Percentiles rank a stretch among this genome's conserved stretches.
Conservation (phyloP, 2,797 vertebrate genomes). For the Sebastes steindachneri region DNA sequence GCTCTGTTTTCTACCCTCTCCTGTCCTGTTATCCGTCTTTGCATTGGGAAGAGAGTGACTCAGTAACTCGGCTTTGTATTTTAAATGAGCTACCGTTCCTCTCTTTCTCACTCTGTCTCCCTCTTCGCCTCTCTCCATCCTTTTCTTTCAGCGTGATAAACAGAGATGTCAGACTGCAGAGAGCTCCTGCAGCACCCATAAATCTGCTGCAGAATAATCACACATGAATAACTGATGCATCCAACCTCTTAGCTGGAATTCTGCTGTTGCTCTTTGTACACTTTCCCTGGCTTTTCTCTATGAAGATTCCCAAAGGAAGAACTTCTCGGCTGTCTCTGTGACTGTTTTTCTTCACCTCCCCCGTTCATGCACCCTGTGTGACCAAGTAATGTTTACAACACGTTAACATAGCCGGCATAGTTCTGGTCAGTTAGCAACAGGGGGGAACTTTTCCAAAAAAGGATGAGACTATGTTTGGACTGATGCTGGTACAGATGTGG, state of each 20-base stretch:
- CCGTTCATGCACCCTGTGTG: neutral
- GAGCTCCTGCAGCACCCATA: slow-evolving; percentile 15
- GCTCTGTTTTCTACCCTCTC: neutral
- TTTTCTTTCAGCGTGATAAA: slow-evolving; percentile 14
- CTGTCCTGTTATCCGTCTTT: neutral
- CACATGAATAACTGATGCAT: slow-evolving; percentile 29
- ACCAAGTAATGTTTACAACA: slow-evolving; percentile 54
- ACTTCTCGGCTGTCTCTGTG: neutral
- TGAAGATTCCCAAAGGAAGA: neutral
- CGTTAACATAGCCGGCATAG: slow-evolving; percentile 53
- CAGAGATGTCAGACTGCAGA: neutral
- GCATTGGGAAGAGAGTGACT: neutral
- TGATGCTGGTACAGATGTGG: slow-evolving; percentile 34
- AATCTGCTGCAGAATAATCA: slow-evolving; percentile 20
- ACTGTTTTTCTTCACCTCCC: neutral
- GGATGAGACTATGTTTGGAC: slow-evolving; percentile 48
- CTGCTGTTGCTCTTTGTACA: slow-evolving; percentile 16
- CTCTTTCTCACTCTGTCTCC: neutral
- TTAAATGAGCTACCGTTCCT: neutral
- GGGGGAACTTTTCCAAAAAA: slow-evolving; percentile 58
- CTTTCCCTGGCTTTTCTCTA: neutral
- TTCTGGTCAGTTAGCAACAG: slow-evolving; percentile 38
- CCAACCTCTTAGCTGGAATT: slow-evolving; percentile 18
- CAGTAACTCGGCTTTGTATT: neutral
- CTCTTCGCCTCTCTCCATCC: neutral